Conservation (phyloP, 2,113 vertebrate genomes). For the Peromyscus californicus region DNA sequence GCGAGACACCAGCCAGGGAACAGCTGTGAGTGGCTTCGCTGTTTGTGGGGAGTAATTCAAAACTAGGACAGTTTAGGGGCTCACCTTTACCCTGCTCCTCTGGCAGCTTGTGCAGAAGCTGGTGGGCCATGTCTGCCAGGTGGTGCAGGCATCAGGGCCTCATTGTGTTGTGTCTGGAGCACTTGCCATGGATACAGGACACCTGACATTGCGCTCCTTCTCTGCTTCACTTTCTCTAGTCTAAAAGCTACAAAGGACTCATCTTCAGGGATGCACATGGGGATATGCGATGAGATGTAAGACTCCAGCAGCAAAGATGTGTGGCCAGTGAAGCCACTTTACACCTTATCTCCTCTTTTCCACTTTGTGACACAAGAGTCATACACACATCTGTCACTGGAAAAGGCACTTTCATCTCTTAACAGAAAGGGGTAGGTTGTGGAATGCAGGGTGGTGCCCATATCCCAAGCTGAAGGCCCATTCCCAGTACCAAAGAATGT, state of each 20-base stretch:
- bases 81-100: too few species aligned
- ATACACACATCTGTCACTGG: rapidly evolving
- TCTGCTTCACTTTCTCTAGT: not conserved
- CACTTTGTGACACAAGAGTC: rapidly evolving
- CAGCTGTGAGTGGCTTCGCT: rapidly evolving
- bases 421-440: not conserved
- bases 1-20: rapidly evolving
- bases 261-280: not conserved
- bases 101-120: not conserved
- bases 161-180: not conserved
- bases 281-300: not conserved
- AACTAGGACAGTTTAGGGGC: rapidly evolving
- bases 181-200: rapidly evolving
- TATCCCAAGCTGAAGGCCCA: not conserved
- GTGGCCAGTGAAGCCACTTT: rapidly evolving
- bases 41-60: not conserved
- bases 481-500: not conserved
- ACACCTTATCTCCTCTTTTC: rapidly evolving
- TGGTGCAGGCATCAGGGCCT: not conserved
- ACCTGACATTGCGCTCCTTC: rapidly evolving
- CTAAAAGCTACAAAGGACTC: not conserved
- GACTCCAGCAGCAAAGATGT: not conserved
- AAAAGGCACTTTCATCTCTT: not conserved
- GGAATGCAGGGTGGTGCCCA: rapidly evolving
- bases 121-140: rapidly evolving